These are phyloP conservation scores for Diglossa cyanea DNA, from an alignment of 2,797 vertebrate species.

Conservation along the genomic window DNA sequence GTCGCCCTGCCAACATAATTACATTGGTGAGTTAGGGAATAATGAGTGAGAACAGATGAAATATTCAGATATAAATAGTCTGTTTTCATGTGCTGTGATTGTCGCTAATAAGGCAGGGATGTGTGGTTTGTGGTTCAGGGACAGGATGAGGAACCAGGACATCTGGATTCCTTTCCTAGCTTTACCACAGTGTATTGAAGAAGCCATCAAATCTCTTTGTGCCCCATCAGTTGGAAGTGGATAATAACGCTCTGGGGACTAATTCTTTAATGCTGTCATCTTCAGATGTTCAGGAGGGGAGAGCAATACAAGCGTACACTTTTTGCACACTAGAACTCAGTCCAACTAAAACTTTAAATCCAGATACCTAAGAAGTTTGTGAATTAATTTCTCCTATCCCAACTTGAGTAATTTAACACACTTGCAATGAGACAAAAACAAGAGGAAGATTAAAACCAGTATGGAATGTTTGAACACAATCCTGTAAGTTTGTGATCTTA, in stretches of 20 bases:
- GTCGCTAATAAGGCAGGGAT: constrained; percentile 33
- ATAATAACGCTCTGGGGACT: constrained; percentile 3
- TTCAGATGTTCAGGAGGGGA: constrained; percentile 4
- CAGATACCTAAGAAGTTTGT: background rate
- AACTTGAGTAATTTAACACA: background rate
- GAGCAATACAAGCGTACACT: background rate
- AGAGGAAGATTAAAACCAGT: background rate
- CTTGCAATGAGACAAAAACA: background rate
- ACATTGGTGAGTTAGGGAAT: constrained; percentile 47
- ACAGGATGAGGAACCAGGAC: constrained; percentile 60
- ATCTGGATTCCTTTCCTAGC: constrained; percentile 47
- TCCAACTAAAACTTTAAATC: background rate
- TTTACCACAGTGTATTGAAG: constrained; percentile 35
- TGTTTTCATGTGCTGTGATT: constrained; percentile 43
- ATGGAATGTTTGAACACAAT: background rate
- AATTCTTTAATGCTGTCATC: constrained; percentile 21
- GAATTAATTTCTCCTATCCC: background rate
- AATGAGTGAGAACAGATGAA: constrained; percentile 57
- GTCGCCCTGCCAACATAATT: constrained; percentile 46
- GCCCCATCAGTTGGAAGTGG: constrained; percentile 20
- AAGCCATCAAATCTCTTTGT: constrained; percentile 24
- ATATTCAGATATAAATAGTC: constrained; percentile 63
- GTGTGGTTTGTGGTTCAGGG: constrained; percentile 48
- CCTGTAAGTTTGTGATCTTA: background rate
- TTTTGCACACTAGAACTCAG: background rate